A percentile compares a stretch with the other conserved stretches of the same genome.
These are phyloP conservation scores for pig (Sus scrofa) DNA, from an alignment of 2,113 vertebrate species.

Conservation along the genomic window T2T-Sscrofa CM000812.6:229646501-229647000, in stretches of 20 bases:
- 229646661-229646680: not conserved
- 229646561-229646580: not conserved
- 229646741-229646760: not conserved
- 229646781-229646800: not conserved
- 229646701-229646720: not conserved
- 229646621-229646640: not conserved
- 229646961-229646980: not conserved
- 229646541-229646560: not conserved
- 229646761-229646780: not conserved
- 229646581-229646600: not conserved
- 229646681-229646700: not conserved
- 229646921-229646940: not conserved
- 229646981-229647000: not conserved
- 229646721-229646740: not conserved
- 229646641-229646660: not conserved
- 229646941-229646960: not conserved
- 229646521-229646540: not conserved
- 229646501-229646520: slow-evolving; percentile 37
- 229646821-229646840: not conserved
- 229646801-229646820: not conserved
- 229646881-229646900: not conserved
- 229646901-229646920: not conserved
- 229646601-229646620: not conserved
- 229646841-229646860: not conserved
- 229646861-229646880: not conserved